phyloP scores from a whole-genome alignment of 1,140 invertebrate species.

The Drepana arcuata region DNA sequence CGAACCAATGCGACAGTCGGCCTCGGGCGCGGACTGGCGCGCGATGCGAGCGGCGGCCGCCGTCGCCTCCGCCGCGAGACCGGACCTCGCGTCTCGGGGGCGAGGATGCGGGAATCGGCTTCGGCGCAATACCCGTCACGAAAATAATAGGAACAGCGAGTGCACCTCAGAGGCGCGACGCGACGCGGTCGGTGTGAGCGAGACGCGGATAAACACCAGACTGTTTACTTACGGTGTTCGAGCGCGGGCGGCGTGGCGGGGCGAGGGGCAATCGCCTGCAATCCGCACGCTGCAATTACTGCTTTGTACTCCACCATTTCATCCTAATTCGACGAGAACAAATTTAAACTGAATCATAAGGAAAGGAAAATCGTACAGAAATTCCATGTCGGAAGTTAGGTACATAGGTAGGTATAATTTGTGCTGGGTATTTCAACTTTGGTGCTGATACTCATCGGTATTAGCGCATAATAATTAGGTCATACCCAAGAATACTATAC shows the following conservation, averaged over 20 bases:
- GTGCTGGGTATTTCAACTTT: no score
- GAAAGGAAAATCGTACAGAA: no score
- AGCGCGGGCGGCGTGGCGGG: conserved; percentile 48
- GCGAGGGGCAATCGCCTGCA: conserved; percentile 59
- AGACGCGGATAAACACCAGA: conserved; percentile 71
- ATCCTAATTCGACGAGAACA: conserved; percentile 36
- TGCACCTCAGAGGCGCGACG: conserved; percentile 68
- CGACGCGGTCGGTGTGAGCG: conserved; percentile 67
- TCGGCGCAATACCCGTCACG: conserved; percentile 71
- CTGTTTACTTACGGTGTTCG: conserved; percentile 70
- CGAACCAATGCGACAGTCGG: conserved; percentile 55
- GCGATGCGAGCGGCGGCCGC: conserved; percentile 58
- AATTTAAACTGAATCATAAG: no score
- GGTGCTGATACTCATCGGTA: no score
- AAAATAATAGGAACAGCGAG: conserved; percentile 71
- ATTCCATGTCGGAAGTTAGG: no score
- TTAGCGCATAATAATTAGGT: no score
- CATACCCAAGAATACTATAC: no score
- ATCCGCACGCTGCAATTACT: conserved; percentile 70
- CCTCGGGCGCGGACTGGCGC: conserved; percentile 59
- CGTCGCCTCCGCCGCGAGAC: conserved; percentile 63
- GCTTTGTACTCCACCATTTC: conserved; percentile 54
- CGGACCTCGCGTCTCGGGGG: conserved; percentile 67
- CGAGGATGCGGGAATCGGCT: conserved; percentile 71
- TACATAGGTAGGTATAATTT: no score